Evolutionary conservation across 2,797 vertebrate species (phyloP).

Genomic region (Tachyglossus aculeatus): DNA sequence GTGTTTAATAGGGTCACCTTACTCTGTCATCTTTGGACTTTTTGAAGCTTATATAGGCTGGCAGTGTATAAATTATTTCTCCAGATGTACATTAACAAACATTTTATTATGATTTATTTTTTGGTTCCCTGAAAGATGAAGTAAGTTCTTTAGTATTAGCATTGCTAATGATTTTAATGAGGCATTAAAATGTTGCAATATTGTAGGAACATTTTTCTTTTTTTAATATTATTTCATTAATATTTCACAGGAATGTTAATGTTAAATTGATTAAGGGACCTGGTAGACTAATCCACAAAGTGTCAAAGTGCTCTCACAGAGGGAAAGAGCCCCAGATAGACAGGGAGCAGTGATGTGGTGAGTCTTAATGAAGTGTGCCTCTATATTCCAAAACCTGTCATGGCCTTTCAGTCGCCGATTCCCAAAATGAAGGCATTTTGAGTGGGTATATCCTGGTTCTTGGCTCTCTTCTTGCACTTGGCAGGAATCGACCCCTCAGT

Average conservation of each 20-base stretch:
- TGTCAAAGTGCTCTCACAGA: conserved; percentile 65
- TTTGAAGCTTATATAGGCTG: conserved; percentile 65
- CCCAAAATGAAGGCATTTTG: conserved; percentile 54
- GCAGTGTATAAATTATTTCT: conserved; percentile 77
- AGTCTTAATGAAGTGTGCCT: conserved; percentile 40
- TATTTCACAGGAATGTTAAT: conserved; percentile 79
- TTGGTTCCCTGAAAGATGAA: conserved; percentile 79
- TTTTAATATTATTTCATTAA: conserved; percentile 81
- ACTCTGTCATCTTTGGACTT: conserved; percentile 59
- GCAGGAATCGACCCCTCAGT: not conserved
- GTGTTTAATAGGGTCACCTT: conserved; percentile 69
- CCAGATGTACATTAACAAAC: conserved; percentile 77
- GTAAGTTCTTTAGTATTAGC: conserved; percentile 83
- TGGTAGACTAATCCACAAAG: conserved; percentile 71
- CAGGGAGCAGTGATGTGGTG: conserved; percentile 40
- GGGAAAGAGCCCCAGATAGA: conserved; percentile 54
- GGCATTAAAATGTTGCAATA: conserved; percentile 84
- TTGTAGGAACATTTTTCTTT: conserved; percentile 83
- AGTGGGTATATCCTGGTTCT: conserved; percentile 52
- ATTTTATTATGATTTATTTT: conserved; percentile 85
- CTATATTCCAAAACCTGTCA: conserved; percentile 15
- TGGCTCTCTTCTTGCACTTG: conserved; percentile 30
- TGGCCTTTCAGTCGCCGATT: conserved; percentile 38
- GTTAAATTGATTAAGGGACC: conserved; percentile 78
- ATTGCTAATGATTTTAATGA: conserved; percentile 88